Evolutionary conservation across 1,140 invertebrate species (phyloP), one percentile per base, ranked within the genome.

Genomic region (Solenopsis invicta): DNA sequence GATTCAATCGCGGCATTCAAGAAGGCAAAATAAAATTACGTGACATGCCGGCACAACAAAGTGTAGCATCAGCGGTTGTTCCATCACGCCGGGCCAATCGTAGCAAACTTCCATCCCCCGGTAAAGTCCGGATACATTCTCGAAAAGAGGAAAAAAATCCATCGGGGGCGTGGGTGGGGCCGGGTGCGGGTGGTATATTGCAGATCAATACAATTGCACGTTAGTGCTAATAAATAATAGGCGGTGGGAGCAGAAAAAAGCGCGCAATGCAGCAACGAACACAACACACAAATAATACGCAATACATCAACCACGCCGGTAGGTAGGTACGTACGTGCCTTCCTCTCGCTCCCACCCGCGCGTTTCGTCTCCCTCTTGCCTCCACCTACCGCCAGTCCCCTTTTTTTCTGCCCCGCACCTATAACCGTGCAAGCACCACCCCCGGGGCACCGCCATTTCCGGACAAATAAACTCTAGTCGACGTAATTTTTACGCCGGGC

Each of bases 151-250:
- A 94, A 95, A 95, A 94, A 95, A 95, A 94, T 95, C 93, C 93
- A 93, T 94, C 92, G 94, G 80, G 45, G 45, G 92, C 91, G 93
- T 93, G 93, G 92, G 93, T 92, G 80, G 88, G 92, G 87, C 89
- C 89, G 88, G 90, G 92, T 92, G 91, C 92, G 93, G 93, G 93
- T 94, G 94, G 93, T 94, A 94, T 95, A 95, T 95, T 93, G 95
- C 94, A 95, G 95, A 95, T 95, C 95, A 95, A 95, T 95, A 95
- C 95, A 95, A 95, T 95, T 95, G 95, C 94, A 95, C 94, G 95
- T 95, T 95, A 95, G 95, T 95, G 95, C 95, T 95, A 95, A 95
- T 95, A 95, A 95, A 95, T 95, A 95, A 95, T 95, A 95, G 95
- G 94, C 95, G 94, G 94, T 93, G 94, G 94, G 94, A 94, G 94